phyloP scores from a whole-genome alignment of 64 coral and sea anemone species.

The Catalaphyllia jardinei region DNA sequence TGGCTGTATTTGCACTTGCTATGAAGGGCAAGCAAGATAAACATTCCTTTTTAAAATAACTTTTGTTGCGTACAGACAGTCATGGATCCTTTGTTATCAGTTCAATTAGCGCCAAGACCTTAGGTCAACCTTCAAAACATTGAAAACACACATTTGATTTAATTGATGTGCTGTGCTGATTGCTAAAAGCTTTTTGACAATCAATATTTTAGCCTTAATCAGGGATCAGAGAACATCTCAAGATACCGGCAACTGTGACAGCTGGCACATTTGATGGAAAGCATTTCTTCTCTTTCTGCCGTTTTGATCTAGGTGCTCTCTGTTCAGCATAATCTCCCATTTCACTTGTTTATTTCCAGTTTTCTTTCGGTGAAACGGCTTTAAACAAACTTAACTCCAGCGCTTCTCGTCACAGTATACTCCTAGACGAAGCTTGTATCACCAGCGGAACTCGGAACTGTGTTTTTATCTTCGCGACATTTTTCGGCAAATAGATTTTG shows the following conservation, averaged over 20 bases:
- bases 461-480: neutral
- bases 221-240: neutral
- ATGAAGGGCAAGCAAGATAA: neutral
- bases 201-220: neutral
- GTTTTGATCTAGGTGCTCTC: too few species aligned
- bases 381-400: too few species aligned
- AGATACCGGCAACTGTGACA: neutral
- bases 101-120: constrained; percentile 23
- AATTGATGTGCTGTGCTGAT: neutral
- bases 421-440: too few species aligned
- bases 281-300: neutral
- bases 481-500: neutral
- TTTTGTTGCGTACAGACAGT: neutral
- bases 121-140: constrained; percentile 9
- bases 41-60: neutral
- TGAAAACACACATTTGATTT: neutral
- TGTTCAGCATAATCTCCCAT: neutral
- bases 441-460: too few species aligned
- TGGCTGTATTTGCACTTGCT: neutral
- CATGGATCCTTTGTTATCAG: constrained; percentile 22
- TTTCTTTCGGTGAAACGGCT: neutral
- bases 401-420: too few species aligned
- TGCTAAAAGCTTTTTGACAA: constrained; percentile 43
- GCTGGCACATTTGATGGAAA: neutral
- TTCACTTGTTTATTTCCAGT: neutral